Percentiles rank a stretch among this genome's conserved stretches.
Conservation (phyloP, 2,888 invertebrate species). For the Tinea pellionella region DNA sequence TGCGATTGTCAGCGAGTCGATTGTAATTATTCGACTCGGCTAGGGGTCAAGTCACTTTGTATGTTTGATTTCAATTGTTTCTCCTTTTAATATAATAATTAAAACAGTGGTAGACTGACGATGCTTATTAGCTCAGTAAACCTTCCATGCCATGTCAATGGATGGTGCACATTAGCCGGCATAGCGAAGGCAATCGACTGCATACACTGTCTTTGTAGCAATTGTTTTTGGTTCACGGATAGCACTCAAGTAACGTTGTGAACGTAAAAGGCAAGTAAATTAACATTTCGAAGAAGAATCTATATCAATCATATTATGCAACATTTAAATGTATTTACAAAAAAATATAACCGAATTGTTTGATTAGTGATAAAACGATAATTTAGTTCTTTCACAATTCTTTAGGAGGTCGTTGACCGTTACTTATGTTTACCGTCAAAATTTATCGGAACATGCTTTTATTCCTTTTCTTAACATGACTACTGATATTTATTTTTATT, state of each 20-base stretch:
- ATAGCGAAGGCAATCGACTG: too few relatives aligned
- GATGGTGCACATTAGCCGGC: too few relatives aligned
- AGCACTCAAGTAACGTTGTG: too few relatives aligned
- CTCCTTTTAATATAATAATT: too few relatives aligned
- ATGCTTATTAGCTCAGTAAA: too few relatives aligned
- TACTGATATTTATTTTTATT: too few relatives aligned
- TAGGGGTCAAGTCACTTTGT: not conserved
- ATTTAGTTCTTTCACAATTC: conserved; percentile 8
- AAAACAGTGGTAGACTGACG: too few relatives aligned
- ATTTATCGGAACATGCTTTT: not conserved
- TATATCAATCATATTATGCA: conserved; percentile 7
- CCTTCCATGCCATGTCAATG: too few relatives aligned
- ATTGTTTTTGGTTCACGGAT: too few relatives aligned
- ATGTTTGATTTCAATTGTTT: not conserved
- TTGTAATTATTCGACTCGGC: conserved; percentile 53
- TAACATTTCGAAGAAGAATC: not conserved
- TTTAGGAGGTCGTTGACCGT: not conserved
- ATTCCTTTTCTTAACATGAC: too few relatives aligned
- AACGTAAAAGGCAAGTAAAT: not conserved
- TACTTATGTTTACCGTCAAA: not conserved
- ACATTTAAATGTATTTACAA: not conserved
- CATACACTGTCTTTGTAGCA: too few relatives aligned
- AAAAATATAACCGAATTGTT: conserved; percentile 4
- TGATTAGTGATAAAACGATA: conserved; percentile 8
- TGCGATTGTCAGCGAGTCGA: conserved; percentile 67